Evolutionary conservation across 2,888 invertebrate genomes (phyloP), one percentile per base, ranked within the genome.

Genomic region (Trissolcus brochymenae): DNA sequence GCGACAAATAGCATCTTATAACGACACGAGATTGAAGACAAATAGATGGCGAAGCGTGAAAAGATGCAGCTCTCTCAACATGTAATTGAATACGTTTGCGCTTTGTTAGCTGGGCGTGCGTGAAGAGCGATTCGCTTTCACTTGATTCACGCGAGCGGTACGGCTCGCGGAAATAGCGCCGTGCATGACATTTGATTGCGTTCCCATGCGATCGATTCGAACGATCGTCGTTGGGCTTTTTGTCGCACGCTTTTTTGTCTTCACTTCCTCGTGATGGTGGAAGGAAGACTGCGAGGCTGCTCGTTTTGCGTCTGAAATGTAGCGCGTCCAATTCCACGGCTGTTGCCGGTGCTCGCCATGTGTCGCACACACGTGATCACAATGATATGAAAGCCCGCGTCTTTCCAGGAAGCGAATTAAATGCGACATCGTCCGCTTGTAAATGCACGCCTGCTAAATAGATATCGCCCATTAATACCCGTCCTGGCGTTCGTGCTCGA

Each of bases 91-190:
- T 61, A 74, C 59, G 53, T 59, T 54, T 54, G 64, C 51, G 17
- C 55, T 64, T 68, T 75, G 55, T 75, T 67, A 61, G 60, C 29
- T 51, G 11, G 17, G 17, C 46, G 35, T 25, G 29, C 56, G 62
- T 64, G 49, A 57, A 62, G 35, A 40, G 35, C 74, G 62, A 56
- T 55, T 75, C 54, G 59, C 64, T 75, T 75, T 75, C 75, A 68
- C 75, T 75, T 61, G 43, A 61, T 66, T 61, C 66, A 56, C 61
- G 59, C 35, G 46, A 46, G 7, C 46, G 41, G 19, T 35, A n/a
- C n/a, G n/a, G 6, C 56, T 19, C 41, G 56, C 16, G 25, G 50
- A 50, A 71, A 35, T 2, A 19, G 19, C 19, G 19, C 19, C n/a
- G 4, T 43, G 35, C 40, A 51, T 19, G 51, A 21, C 41, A 14